Evolutionary conservation across 1,140 invertebrate species (phyloP).

Genomic region (Meloidogyne chitwoodi): DNA sequence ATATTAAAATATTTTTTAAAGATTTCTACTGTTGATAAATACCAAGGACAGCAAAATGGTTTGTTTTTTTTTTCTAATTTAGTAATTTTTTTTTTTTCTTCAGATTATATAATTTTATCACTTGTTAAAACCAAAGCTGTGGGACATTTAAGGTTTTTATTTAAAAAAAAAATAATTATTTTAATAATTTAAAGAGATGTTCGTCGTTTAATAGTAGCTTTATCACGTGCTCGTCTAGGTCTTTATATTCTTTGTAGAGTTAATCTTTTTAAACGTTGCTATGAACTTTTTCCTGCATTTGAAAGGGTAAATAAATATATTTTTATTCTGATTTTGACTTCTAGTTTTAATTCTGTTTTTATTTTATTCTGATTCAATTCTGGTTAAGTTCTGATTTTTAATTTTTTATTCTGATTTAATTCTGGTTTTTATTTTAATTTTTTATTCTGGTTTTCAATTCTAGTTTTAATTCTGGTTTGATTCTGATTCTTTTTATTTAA

Average conservation of each 20-base stretch:
- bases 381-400: background rate
- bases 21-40: slow-evolving; percentile 90
- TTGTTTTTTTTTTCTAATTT: background rate
- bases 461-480: no score
- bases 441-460: no score
- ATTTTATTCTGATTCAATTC: background rate
- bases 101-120: slow-evolving; percentile 85
- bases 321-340: background rate
- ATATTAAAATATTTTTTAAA: slow-evolving; percentile 38
- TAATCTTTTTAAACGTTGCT: slow-evolving; percentile 87
- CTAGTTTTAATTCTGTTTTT: background rate
- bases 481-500: no score
- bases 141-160: slow-evolving; percentile 74
- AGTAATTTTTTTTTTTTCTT: background rate
- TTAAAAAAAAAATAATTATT: background rate
- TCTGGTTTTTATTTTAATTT: no score
- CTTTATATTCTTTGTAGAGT: slow-evolving; percentile 91
- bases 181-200: slow-evolving; percentile 71
- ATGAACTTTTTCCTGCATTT: slow-evolving; percentile 89
- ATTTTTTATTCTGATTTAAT: no score
- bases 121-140: slow-evolving; percentile 90
- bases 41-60: slow-evolving; percentile 96
- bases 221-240: slow-evolving; percentile 93
- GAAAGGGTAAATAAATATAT: slow-evolving; percentile 68
- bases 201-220: slow-evolving; percentile 88